Conservation (phyloP, 1,140 invertebrate species). For the Pomphorhynchus laevis region DNA sequence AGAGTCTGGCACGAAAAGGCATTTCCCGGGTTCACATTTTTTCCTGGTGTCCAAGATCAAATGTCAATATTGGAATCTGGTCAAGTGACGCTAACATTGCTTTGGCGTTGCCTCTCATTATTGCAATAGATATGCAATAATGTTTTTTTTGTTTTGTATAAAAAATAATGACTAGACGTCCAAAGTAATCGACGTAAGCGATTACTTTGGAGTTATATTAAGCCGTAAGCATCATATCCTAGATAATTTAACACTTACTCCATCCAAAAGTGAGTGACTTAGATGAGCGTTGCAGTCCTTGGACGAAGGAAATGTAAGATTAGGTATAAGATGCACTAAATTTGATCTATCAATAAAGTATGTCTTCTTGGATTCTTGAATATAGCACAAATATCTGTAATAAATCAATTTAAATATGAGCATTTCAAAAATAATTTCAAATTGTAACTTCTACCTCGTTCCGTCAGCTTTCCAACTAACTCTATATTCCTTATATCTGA, state of each 20-base stretch:
- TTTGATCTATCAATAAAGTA: constrained; percentile 82
- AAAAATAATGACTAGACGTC: too few relatives aligned
- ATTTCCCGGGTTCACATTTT: too few relatives aligned
- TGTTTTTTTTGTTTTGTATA: too few relatives aligned
- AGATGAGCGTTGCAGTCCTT: constrained; percentile 35
- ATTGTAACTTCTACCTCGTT: constrained; percentile 27
- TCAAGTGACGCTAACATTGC: too few relatives aligned
- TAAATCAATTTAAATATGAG: constrained; percentile 11
- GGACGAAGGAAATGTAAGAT: constrained; percentile 36
- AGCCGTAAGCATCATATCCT: too few relatives aligned
- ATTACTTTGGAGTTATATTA: too few relatives aligned
- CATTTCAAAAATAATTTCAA: constrained; percentile 1
- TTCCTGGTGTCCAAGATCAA: too few relatives aligned
- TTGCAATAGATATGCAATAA: too few relatives aligned
- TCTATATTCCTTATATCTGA: constrained; percentile 44
- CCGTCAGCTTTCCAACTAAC: constrained; percentile 99
- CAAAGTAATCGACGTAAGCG: too few relatives aligned
- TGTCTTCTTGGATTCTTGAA: constrained; percentile 40
- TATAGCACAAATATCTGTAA: constrained; percentile 67
- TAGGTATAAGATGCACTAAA: constrained; percentile 47
- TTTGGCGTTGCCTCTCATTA: too few relatives aligned
- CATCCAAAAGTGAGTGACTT: constrained; percentile 52
- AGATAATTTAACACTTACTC: constrained; percentile 34
- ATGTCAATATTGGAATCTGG: too few relatives aligned
- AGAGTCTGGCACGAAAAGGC: too few relatives aligned